Conservation (phyloP, 2,113 vertebrate species). For the Semnornis frantzii region DNA sequence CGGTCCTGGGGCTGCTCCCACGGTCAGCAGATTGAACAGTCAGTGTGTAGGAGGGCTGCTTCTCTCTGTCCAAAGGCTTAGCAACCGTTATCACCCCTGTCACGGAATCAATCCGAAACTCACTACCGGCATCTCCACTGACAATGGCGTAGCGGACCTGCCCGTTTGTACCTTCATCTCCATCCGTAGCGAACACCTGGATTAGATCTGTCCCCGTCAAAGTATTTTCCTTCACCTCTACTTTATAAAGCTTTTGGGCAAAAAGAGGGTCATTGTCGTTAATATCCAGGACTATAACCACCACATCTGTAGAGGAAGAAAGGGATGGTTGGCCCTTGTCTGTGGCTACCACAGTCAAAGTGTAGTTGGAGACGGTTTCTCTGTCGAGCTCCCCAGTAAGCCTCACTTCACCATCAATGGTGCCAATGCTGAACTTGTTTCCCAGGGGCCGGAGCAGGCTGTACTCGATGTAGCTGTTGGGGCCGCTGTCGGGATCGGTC, state of each 20-base stretch:
- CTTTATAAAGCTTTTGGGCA: constrained; percentile 85
- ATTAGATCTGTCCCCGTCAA: constrained; percentile 88
- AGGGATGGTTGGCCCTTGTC: constrained; percentile 92
- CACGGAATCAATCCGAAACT: constrained; percentile 93
- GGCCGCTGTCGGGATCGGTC: constrained; percentile 89
- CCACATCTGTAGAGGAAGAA: constrained; percentile 87
- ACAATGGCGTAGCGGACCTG: constrained; percentile 90
- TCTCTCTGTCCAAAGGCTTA: constrained; percentile 90
- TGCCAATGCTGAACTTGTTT: constrained; percentile 88
- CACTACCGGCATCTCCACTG: constrained; percentile 75
- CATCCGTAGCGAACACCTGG: constrained; percentile 86
- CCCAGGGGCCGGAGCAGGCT: constrained; percentile 79
- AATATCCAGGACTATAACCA: constrained; percentile 88
- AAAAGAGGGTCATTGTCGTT: constrained; percentile 94
- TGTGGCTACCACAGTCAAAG: constrained; percentile 87
- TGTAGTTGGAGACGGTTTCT: constrained; percentile 90
- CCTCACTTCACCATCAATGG: constrained; percentile 86
- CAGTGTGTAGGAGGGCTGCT: constrained; percentile 77
- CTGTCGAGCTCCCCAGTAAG: constrained; percentile 91
- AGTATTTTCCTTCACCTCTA: constrained; percentile 88
- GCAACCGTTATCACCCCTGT: constrained; percentile 90
- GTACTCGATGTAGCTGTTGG: constrained; percentile 97
- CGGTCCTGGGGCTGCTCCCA: constrained; percentile 86
- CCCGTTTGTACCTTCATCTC: constrained; percentile 91
- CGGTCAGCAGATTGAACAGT: constrained; percentile 89